Base-by-base conservation (phyloP, 2,797 vertebrate genomes). In the Neomorphus geoffroyi region DNA sequence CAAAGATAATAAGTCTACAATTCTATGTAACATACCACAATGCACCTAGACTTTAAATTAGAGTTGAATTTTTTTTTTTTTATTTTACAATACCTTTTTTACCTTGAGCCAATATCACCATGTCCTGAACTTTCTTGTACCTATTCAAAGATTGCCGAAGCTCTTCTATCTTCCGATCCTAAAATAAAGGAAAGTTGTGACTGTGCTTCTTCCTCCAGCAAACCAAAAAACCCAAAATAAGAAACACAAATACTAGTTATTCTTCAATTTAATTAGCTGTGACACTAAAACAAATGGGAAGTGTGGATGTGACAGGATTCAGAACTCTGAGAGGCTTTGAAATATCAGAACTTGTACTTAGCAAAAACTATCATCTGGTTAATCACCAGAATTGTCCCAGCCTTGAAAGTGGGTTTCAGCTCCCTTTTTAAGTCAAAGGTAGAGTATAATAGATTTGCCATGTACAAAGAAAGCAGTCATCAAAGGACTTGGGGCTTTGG, bases 111-210 rank as follows among this genome's bases (percentile, higher is more conserved):
- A 98, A 96, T 95, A 98, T 98, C 92, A 99, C 99, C 97, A 99
- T 98, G 73, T 99, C 99, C 93, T 99, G 99, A 83, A 99, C 99
- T 94, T 99, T 99, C 98, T 99, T 99, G 95, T 99, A 99, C 48
- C 98, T 98, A 86, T 98, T 97, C 72, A 99, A 97, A 39, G 99
- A 99, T 39, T 99, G 99, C 16, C 99, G 98, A 64, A 99, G 98
- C 77, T 99, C 99, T 92, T 99, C 99, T 94, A 99, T 99, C 98
- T 99, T 99, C 69, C 98, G 98, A 97, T 99, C 99, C 99, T 99
- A 92, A 51, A 53, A 87, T 50, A 83, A 92, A 92, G 18, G 81
- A 41, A 72, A 71, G 6, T 26, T 92, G 79, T 88, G 69, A 78
- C 14, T 66, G 30, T 18, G 24, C 32, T 75, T 77, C 75, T 79